Base-by-base conservation (phyloP, 1,140 invertebrate genomes). In the Hycleus phaleratus region DNA sequence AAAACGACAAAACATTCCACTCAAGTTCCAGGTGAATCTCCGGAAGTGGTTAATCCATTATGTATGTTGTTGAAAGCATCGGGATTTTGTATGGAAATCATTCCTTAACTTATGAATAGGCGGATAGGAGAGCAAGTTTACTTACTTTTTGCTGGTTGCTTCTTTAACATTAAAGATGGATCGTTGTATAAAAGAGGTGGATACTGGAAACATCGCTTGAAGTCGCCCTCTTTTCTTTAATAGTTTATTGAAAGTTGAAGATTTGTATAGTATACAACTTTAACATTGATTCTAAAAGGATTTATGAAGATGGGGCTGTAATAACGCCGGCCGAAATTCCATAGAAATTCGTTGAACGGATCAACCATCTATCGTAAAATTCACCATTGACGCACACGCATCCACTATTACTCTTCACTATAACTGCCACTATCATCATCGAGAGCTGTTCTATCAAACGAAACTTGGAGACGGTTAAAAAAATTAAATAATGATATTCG, bases 41-140 rank as follows among this genome's bases (percentile, higher is more conserved):
- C 62, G 59, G 59, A 56, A 58, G 56, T 58, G 49, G 59, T 61
- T 61, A 61, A 64, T 64, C 62, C 62, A 64, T 64, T 61, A 64
- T 64, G 56, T 58, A 64, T 64, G 62, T 58, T 58, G 49, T 43
- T 58, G 56, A 58, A 58, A 58, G 56, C 56, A 58, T 58, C 49
- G 49, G 47, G 56, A 58, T 58, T 51, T 58, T 58, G 49, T 58
- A 58, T 58, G 56, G 56, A 58, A 58, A 58, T 58, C 56, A 58
- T 58, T 58, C 49, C 49, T 38, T 58, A 58, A 58, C 56, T 58
- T 58, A 51, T 58, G 56, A 58, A 58, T 58, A 58, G 43, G 44
- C 24, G 52, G 44, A 55, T 39, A 46, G 44, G 32, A 32, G 26
- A 7, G 26, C 18, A 55, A 46, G 44, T 55, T 46, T 55, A 55